Conservation (phyloP, 1,140 invertebrate species). For the Formica exsecta region DNA sequence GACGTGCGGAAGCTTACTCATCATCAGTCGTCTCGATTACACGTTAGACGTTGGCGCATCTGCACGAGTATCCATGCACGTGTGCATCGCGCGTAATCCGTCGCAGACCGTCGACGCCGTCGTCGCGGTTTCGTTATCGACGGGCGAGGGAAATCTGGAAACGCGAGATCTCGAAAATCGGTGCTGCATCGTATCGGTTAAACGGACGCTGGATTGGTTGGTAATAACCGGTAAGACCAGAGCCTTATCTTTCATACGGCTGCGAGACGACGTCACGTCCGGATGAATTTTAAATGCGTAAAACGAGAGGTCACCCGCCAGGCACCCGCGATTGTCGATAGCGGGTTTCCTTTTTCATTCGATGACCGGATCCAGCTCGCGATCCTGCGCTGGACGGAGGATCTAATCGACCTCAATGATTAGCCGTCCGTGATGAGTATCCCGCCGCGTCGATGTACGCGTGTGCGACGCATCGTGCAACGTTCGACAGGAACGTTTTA, state of each 20-base stretch:
- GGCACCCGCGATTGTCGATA: conserved; percentile 75
- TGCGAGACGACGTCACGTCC: conserved; percentile 83
- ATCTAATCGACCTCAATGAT: conserved; percentile 60
- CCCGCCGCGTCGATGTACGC: neutral
- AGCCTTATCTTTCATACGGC: conserved; percentile 79
- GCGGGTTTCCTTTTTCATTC: conserved; percentile 81
- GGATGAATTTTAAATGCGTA: conserved; percentile 86
- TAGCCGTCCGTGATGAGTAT: conserved; percentile 26
- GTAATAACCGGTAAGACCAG: conserved; percentile 57
- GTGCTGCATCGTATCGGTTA: conserved; percentile 67
- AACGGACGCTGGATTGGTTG: conserved; percentile 81
- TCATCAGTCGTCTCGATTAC: conserved; percentile 30
- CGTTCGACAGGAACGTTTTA: neutral
- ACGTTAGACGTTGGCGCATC: conserved; percentile 30
- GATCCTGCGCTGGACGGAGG: conserved; percentile 57
- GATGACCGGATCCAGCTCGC: conserved; percentile 70
- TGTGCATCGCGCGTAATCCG: neutral
- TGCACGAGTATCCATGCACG: neutral
- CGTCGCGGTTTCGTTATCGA: conserved; percentile 25
- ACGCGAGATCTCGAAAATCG: conserved; percentile 74
- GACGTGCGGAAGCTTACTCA: neutral
- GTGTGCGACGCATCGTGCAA: neutral
- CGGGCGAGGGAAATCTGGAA: conserved; percentile 72
- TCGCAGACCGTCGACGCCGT: neutral
- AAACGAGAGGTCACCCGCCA: conserved; percentile 78